Evolutionary conservation across 2,888 invertebrate species (phyloP).

Genomic region (Leptopilina syphax): DNA sequence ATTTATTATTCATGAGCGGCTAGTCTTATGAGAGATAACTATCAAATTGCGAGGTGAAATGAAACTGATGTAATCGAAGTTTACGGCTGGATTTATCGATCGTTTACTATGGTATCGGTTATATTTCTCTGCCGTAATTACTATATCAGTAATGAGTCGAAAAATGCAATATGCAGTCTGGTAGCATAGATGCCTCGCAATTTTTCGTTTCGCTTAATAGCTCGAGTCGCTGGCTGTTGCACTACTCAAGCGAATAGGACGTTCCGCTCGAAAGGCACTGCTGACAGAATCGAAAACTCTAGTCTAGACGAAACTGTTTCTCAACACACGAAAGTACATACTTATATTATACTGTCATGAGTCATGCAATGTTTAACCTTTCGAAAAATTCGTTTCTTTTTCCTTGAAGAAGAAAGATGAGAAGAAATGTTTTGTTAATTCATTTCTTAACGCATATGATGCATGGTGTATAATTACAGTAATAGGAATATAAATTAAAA

Average conservation of each 20-base stretch:
- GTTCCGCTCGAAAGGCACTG: slow-evolving; percentile 21
- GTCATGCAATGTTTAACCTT: slow-evolving; percentile 11
- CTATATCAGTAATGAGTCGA: not conserved
- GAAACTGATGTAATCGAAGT: slow-evolving; percentile 2
- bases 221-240: not conserved
- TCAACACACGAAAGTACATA: slow-evolving; percentile 18
- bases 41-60: slow-evolving; percentile 15
- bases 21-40: not conserved
- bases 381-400: no score
- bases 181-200: slow-evolving; percentile 16
- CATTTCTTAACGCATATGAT: not conserved
- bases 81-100: not conserved
- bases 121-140: slow-evolving; percentile 1
- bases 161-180: slow-evolving; percentile 1
- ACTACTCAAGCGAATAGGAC: slow-evolving; percentile 30
- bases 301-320: slow-evolving; percentile 27
- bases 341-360: slow-evolving; percentile 16
- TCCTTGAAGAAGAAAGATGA: not conserved
- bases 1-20: no score
- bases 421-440: not conserved
- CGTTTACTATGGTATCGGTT: not conserved
- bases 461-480: slow-evolving; percentile 24
- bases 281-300: slow-evolving; percentile 12
- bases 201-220: not conserved
- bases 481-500: slow-evolving; percentile 28